phyloP scores from a whole-genome alignment of 1,140 invertebrate genomes.

The Steinernema khuongi region DNA sequence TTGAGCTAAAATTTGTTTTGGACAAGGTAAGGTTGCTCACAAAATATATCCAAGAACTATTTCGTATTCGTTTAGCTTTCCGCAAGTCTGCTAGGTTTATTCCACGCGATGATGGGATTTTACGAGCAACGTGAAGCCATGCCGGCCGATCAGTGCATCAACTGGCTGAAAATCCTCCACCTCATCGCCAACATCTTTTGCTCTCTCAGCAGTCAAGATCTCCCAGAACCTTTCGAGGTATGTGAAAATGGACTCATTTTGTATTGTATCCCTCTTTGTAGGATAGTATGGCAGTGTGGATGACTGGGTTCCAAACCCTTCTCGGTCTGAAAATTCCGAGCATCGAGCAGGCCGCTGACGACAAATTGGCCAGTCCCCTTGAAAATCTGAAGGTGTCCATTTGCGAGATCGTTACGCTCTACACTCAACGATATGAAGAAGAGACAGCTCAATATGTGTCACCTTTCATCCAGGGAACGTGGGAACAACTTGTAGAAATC shows the following conservation, averaged over 20 bases:
- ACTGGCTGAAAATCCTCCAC: background rate
- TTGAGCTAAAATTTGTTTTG: background rate
- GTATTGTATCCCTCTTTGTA: background rate
- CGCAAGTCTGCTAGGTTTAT: background rate
- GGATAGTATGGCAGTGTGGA: background rate
- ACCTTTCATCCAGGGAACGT: background rate
- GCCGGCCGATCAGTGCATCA: background rate
- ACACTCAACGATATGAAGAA: constrained; percentile 6
- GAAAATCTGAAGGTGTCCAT: constrained; percentile 1
- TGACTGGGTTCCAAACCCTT: background rate
- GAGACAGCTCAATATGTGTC: background rate
- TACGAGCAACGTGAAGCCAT: background rate
- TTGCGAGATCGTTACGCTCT: background rate
- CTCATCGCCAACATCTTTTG: background rate
- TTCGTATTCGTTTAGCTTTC: background rate
- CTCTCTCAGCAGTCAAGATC: constrained; percentile 5
- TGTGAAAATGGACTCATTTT: too few relatives aligned
- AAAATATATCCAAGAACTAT: too few relatives aligned
- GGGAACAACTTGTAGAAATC: background rate
- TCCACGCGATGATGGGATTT: background rate
- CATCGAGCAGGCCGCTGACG: background rate
- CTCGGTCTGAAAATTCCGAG: background rate
- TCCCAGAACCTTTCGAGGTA: constrained; percentile 4
- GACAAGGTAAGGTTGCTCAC: background rate
- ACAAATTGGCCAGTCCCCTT: background rate